Evolutionary conservation across 2,888 invertebrate genomes (phyloP).

Genomic region (Spialia ferax): DNA sequence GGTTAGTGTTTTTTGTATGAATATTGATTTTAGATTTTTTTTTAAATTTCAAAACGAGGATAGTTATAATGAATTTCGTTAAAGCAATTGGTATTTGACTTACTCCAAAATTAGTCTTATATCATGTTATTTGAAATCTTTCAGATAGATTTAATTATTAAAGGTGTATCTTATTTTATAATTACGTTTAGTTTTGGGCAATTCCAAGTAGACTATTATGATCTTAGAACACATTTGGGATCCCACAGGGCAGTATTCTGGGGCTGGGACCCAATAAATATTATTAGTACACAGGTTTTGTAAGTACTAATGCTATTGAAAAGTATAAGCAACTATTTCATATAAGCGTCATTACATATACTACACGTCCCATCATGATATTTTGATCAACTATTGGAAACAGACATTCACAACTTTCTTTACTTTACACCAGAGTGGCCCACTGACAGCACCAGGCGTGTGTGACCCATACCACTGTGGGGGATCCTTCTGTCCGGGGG

Average conservation of each 20-base stretch:
- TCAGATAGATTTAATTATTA: not conserved
- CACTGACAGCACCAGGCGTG: slow-evolving; percentile 80
- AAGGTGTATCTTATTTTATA: not conserved
- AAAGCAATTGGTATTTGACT: no score
- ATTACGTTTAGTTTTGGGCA: not conserved
- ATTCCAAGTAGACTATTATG: not conserved
- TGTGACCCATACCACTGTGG: slow-evolving; percentile 95
- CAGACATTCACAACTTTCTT: no score
- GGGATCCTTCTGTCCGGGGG: slow-evolving; percentile 88
- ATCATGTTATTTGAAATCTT: not conserved
- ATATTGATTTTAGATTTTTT: not conserved
- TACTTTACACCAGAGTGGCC: slow-evolving; percentile 52
- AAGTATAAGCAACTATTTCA: no score
- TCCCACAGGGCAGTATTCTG: not conserved
- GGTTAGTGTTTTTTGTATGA: slow-evolving; percentile 72
- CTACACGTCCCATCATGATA: no score
- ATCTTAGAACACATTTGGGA: not conserved
- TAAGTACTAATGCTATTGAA: no score
- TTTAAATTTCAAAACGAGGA: not conserved
- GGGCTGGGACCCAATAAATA: not conserved
- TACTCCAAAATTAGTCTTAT: no score
- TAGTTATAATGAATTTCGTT: no score
- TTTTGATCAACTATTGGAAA: no score
- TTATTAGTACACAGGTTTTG: no score
- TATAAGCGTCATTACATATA: no score